Base-by-base conservation (phyloP, 2,888 invertebrate genomes). In the Thymelicus lineola region DNA sequence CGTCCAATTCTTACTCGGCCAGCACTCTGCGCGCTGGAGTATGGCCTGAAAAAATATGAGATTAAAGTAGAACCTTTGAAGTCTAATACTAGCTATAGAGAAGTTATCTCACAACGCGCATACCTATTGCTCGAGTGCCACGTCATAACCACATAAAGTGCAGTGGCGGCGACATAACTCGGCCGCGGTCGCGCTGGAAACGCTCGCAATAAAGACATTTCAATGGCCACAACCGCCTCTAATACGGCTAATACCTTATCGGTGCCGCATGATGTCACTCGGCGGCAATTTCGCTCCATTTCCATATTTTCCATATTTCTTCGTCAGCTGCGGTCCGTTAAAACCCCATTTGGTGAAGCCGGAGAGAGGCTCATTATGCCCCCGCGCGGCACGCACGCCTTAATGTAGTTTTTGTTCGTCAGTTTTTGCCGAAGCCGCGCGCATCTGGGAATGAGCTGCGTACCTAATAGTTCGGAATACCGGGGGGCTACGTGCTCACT, bases 251-350 rank as follows among this genome's bases (percentile, higher is more conserved):
- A 62, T 68, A 46, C 68, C 68, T 69, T 69, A 69, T 69, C 68
- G 68, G 62, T 69, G 68, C 68, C 62, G 68, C 68, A 69, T 69
- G 68, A 69, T 63, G 68, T 69, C 68, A 63, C 68, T 69, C 20
- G 57, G 61, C 68, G 55, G 68, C 68, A 68, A 69, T 67, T 65
- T 65, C 64, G 70, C 70, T 74, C 70, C 73, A 75, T 75, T 72
- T 76, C 72, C 74, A 73, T 71, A 75, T 74, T 75, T 71, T 75
- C 73, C 69, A 68, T 68, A 68, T 62, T 68, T 62, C 68, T 62
- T 68, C 75, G 79, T 75, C 78, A 76, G 77, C 78, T 79, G 78
- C 75, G 73, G 71, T 74, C 74, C 76, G 75, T 75, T 74, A 76
- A 74, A 76, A 73, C 75, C 70, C 77, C 79, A 78, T 79, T 78